Percentiles rank a stretch among this genome's conserved stretches.
Conservation (phyloP, 2,113 vertebrate genomes). For the Ictidomys tridecemlineatus region DNA sequence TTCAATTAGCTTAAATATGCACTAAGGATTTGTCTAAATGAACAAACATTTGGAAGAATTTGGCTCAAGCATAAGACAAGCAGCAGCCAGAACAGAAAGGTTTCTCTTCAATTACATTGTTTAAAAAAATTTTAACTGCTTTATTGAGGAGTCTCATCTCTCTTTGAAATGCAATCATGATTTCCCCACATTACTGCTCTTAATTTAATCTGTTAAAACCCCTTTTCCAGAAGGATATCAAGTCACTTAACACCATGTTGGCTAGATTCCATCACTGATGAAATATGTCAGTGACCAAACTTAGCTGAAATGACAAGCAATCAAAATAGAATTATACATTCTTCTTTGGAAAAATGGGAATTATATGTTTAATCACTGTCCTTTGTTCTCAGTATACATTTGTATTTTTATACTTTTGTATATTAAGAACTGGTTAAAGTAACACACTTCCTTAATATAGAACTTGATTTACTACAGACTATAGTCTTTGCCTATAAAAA, state of each 20-base stretch:
- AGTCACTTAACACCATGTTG: neutral
- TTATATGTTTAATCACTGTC: neutral
- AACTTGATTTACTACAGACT: neutral
- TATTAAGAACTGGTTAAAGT: neutral
- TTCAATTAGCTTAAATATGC: conserved; percentile 28
- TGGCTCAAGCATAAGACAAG: conserved; percentile 19
- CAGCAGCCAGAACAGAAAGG: neutral
- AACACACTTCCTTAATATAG: conserved; percentile 23
- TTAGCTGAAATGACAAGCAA: neutral
- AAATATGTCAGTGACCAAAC: neutral
- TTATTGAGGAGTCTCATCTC: neutral
- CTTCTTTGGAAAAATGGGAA: neutral
- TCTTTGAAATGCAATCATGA: neutral
- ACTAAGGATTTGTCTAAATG: neutral
- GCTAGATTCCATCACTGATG: neutral
- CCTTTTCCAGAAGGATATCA: neutral
- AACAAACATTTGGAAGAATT: conserved; percentile 4
- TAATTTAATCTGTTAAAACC: neutral
- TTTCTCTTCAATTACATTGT: neutral
- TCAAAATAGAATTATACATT: neutral
- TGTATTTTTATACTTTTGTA: neutral
- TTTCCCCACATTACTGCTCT: neutral
- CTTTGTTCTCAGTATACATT: neutral
- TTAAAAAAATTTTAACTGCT: conserved; percentile 7
- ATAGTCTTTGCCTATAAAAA: neutral